phyloP scores from a whole-genome alignment of 2,113 vertebrate genomes.

The Laticauda colubrina region DNA sequence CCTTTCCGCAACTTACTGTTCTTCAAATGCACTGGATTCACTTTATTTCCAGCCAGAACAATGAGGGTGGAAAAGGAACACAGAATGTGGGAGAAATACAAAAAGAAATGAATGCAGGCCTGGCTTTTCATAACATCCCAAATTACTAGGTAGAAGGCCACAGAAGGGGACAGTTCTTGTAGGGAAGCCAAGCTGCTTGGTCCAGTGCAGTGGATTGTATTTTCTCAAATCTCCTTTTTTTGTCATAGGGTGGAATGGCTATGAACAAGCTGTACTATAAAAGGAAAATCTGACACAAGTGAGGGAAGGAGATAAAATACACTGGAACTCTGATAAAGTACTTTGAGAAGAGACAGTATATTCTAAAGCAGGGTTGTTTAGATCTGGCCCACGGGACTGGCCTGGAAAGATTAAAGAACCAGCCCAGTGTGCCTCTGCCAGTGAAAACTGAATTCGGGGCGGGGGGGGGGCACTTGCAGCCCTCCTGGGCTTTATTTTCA shows the following conservation, averaged over 20 bases:
- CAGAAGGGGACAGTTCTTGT: background rate
- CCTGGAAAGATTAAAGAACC: too few species aligned
- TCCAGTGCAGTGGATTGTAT: background rate
- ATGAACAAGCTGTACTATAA: background rate
- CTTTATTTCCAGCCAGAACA: background rate
- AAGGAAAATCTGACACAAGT: background rate
- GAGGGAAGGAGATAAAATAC: background rate
- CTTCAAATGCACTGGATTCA: background rate
- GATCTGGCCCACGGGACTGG: too few species aligned
- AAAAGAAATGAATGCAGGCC: background rate
- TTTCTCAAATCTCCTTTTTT: background rate
- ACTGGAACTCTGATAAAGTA: background rate
- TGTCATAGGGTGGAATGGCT: background rate
- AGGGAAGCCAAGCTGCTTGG: background rate
- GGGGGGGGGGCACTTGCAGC: too few species aligned
- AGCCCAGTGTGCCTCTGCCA: too few species aligned
- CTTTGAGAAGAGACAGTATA: background rate
- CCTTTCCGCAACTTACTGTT: background rate
- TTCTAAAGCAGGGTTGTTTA: slow-evolving; percentile 19
- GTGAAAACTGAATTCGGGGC: too few species aligned
- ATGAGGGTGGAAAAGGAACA: background rate
- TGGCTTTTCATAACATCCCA: background rate
- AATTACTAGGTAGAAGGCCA: background rate
- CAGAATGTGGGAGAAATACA: too few species aligned
- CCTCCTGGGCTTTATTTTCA: too few species aligned